These are phyloP conservation scores for Phoxinus dragarum DNA, from an alignment of 2,797 vertebrate genomes.

Conservation along the genomic window DNA sequence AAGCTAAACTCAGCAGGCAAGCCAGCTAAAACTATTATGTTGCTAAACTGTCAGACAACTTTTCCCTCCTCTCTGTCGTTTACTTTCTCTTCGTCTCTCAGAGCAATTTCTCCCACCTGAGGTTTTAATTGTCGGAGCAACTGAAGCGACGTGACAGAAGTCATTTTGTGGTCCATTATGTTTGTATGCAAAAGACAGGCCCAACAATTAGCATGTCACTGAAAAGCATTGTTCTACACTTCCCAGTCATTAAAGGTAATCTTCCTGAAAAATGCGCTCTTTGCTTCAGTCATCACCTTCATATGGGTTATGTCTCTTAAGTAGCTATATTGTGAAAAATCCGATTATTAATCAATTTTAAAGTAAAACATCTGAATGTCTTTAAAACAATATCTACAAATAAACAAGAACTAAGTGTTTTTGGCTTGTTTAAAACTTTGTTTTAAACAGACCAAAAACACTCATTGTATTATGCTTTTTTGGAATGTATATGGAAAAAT, in stretches of 20 bases:
- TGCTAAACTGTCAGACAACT: conserved; percentile 32
- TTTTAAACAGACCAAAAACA: not conserved
- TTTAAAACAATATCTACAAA: not conserved
- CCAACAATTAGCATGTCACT: conserved; percentile 57
- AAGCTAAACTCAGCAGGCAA: conserved; percentile 38
- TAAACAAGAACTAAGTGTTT: not conserved
- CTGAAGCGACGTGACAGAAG: conserved; percentile 45
- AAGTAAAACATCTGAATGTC: not conserved
- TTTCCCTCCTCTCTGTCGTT: conserved; percentile 8
- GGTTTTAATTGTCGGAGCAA: conserved; percentile 56
- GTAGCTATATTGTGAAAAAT: not conserved
- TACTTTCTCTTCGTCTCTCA: conserved; percentile 11
- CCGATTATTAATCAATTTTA: too few species aligned
- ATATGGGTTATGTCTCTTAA: not conserved
- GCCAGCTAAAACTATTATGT: conserved; percentile 43
- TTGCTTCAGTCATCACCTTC: not conserved
- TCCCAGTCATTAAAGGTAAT: conserved; percentile 53
- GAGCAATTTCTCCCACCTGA: conserved; percentile 52
- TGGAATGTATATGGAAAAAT: not conserved
- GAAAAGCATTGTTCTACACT: conserved; percentile 41
- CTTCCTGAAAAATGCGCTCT: conserved; percentile 31
- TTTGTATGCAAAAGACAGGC: conserved; percentile 53
- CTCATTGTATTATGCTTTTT: not conserved
- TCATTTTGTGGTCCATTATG: conserved; percentile 58
- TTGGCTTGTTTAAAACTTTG: not conserved